Base-by-base conservation (phyloP, 2,797 vertebrate species). In the Erethizon dorsatum region DNA sequence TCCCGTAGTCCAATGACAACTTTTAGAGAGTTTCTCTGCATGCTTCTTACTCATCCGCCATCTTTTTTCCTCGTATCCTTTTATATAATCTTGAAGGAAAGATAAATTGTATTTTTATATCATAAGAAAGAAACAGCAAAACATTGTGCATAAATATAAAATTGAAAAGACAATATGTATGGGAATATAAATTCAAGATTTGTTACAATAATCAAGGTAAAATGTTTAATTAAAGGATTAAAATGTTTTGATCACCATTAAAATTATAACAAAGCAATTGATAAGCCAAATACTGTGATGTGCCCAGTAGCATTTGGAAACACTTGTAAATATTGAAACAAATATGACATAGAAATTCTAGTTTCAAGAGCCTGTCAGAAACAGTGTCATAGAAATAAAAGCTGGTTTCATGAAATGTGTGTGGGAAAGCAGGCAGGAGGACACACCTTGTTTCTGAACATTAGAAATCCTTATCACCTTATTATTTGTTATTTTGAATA, bases 391-490 rank as follows among this genome's bases (percentile, higher is more conserved):
- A 45, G 56, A 57, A 87, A 61, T 13, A 26, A 73, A 17, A 80
- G 5, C 10, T 57, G 18, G 15, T 47, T 65, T 84, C 54, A 59
- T 33, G 22, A 82, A 57, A 10, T 52, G 2, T 18, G 0, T 8
- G 52, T 7, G 22, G 31, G 41, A 52, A 50, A 57, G 52, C n/a
- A 6, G 26, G 6, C 7, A 28, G 37, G 31, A 69, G 26, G 52
- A 1, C 6, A 2, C 33, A 0, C 4, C 47, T 37, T 26, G 6
- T 12, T 82, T 83, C 17, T 65, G 28, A 80, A 75, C 18, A 28
- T n/a, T 6, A 65, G 5, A 37, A 22, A 4, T 20, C 5, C 37
- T n/a, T 12, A 4, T 1, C 7, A 2, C 2, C 2, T 14, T 28
- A 22, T 37, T 37, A 50, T 45, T 63, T 47, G 10, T 37, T 50